Conservation (phyloP, 1,140 invertebrate genomes). For the Anthonomus grandis region DNA sequence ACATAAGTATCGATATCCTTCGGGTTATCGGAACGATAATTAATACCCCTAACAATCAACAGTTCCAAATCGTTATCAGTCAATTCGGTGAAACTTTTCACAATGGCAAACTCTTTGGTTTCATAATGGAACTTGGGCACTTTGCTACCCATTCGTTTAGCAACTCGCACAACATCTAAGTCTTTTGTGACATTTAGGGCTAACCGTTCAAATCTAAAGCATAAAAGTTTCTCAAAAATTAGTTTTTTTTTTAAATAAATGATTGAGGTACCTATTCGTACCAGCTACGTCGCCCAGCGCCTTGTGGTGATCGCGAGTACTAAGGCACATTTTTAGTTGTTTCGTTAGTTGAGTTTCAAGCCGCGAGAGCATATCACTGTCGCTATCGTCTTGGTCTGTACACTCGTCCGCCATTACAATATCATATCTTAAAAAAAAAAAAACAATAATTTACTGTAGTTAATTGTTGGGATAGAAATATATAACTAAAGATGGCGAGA, state of each 20-base stretch:
- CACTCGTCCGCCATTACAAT: slow-evolving; percentile 67
- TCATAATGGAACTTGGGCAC: slow-evolving; percentile 95
- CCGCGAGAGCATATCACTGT: slow-evolving; percentile 51
- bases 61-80: slow-evolving; percentile 89
- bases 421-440: slow-evolving; percentile 57
- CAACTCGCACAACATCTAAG: slow-evolving; percentile 78
- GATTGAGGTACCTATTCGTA: slow-evolving; percentile 71
- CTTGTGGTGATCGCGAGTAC: slow-evolving; percentile 85
- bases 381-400: slow-evolving; percentile 60
- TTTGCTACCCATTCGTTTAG: slow-evolving; percentile 57
- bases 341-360: slow-evolving; percentile 80
- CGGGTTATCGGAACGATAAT: slow-evolving; percentile 78
- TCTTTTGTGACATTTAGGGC: slow-evolving; percentile 83
- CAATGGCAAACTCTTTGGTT: slow-evolving; percentile 80
- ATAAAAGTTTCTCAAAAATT: background rate
- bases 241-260: background rate
- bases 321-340: slow-evolving; percentile 80
- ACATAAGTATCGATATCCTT: slow-evolving; percentile 94
- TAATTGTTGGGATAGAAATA: slow-evolving; percentile 1
- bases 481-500: background rate
- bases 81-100: slow-evolving; percentile 91
- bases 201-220: slow-evolving; percentile 63
- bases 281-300: slow-evolving; percentile 91
- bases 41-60: slow-evolving; percentile 80
- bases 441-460: background rate